Conservation (phyloP, 2,888 invertebrate genomes). For the Nomada goodeniana region DNA sequence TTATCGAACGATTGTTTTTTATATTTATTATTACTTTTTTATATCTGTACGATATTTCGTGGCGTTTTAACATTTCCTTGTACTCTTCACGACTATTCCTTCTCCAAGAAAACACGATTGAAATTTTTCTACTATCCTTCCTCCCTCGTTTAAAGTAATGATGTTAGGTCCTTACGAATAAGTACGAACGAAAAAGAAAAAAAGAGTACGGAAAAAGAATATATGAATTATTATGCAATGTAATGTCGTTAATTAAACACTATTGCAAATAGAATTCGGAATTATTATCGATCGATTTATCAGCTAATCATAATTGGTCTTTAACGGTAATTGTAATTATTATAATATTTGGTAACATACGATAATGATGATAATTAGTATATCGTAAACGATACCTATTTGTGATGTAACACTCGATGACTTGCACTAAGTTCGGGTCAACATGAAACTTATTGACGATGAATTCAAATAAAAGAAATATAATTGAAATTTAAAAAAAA, state of each 20-base stretch:
- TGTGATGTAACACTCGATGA: slow-evolving; percentile 83
- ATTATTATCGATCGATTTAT: slow-evolving; percentile 73
- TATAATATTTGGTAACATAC: slow-evolving; percentile 79
- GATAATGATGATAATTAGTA: slow-evolving; percentile 82
- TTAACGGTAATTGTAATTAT: slow-evolving; percentile 77
- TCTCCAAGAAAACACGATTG: slow-evolving; percentile 36
- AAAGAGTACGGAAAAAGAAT: slow-evolving; percentile 66
- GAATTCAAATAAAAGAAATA: slow-evolving; percentile 84
- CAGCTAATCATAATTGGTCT: slow-evolving; percentile 75
- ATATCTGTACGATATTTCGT: slow-evolving; percentile 29
- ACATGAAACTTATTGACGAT: slow-evolving; percentile 83
- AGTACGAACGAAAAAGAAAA: slow-evolving; percentile 58
- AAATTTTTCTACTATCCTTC: slow-evolving; percentile 58
- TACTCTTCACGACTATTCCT: slow-evolving; percentile 41
- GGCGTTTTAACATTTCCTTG: slow-evolving; percentile 52
- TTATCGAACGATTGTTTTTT: neutral
- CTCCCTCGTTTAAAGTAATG: slow-evolving; percentile 61
- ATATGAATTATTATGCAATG: slow-evolving; percentile 76
- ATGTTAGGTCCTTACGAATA: slow-evolving; percentile 67
- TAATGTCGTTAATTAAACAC: slow-evolving; percentile 80
- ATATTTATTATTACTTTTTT: neutral
- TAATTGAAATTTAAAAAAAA: slow-evolving; percentile 82
- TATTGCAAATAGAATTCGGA: slow-evolving; percentile 74
- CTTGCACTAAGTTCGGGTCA: slow-evolving; percentile 83
- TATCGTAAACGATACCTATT: slow-evolving; percentile 82